A percentile compares a stretch with the other conserved stretches of the same genome.
Conservation (phyloP, 2,113 vertebrate genomes). For the Elaphurus davidianus region DNA sequence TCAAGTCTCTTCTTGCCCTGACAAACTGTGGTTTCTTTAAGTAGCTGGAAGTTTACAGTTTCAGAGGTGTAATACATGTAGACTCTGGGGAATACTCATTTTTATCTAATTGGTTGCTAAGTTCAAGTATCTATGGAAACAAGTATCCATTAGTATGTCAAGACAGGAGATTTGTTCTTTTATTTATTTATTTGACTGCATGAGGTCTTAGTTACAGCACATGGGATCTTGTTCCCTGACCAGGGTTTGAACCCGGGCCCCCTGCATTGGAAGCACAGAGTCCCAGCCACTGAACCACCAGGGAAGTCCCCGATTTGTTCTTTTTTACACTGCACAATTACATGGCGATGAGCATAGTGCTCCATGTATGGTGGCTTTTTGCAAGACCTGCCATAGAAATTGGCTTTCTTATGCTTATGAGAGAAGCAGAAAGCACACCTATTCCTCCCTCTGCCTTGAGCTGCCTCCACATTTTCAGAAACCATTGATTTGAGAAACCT, state of each 20-base stretch:
- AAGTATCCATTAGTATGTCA: background rate
- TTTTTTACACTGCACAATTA: background rate
- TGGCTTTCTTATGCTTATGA: background rate
- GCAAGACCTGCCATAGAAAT: background rate
- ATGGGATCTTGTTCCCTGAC: too few species aligned
- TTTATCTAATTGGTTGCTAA: constrained; percentile 41
- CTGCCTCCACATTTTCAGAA: background rate
- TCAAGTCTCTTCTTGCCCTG: background rate
- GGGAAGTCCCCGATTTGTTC: too few species aligned
- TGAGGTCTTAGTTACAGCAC: too few species aligned
- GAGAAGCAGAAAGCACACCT: background rate
- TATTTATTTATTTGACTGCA: too few species aligned
- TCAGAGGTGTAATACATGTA: background rate
- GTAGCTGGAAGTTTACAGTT: background rate
- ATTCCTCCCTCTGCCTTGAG: background rate
- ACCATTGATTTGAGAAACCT: background rate
- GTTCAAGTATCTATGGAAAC: constrained; percentile 50
- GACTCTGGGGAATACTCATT: background rate
- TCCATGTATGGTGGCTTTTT: background rate
- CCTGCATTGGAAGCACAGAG: too few species aligned
- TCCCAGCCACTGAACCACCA: too few species aligned
- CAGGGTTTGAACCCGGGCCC: too few species aligned
- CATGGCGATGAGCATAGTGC: background rate
- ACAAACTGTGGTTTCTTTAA: background rate
- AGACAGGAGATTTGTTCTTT: background rate